Base-by-base conservation (phyloP, 2,797 vertebrate genomes). In the Lophius americanus region DNA sequence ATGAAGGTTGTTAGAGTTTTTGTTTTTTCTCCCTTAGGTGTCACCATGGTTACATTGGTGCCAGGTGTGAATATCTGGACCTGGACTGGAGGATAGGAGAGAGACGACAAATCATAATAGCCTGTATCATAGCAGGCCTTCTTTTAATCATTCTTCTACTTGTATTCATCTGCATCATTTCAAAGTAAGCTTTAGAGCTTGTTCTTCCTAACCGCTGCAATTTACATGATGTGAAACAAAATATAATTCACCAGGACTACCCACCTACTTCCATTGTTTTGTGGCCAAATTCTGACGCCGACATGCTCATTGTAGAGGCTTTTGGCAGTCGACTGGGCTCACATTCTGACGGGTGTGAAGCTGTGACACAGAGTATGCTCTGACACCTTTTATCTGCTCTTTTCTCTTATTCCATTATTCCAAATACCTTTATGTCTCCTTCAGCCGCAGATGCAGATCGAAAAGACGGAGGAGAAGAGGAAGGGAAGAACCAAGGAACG, bases 51-150 rank as follows among this genome's bases (percentile, higher is more conserved):
- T 98, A 91, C 74, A 56, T 81, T 0, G 97, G 97, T 4, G 48
- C 90, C 39, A 93, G 96, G 47, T 98, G 97, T 63, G 95, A 97
- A 88, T 91, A 90, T 23, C 56, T 94, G 53, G 91, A 95, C 64
- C 60, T 96, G 41, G 94, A 82, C 73, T 89, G 68, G 85, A 86
- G 41, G 32, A 91, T 75, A 58, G 92, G 76, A 1, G 93, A 93
- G 4, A 89, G 61, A 55, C 84, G 83, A 9, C 91, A 93, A 61
- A 91, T 96, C 32, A 82, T 97, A 61, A 93, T 98, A n/a, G 90
- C 90, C 73, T 93, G 94, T 32, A 51, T 94, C 73, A 85, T 96
- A 4, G 77, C 86, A 0, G 91, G 86, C 44, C 90, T 98, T 7
- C 77, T 95, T 39, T 39, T 93, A 42, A 90, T 98, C 65, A 90